Percentiles rank a stretch among this genome's conserved stretches.
phyloP scores from a whole-genome alignment of 2,113 vertebrate species.

The Podocnemis expansa region DNA sequence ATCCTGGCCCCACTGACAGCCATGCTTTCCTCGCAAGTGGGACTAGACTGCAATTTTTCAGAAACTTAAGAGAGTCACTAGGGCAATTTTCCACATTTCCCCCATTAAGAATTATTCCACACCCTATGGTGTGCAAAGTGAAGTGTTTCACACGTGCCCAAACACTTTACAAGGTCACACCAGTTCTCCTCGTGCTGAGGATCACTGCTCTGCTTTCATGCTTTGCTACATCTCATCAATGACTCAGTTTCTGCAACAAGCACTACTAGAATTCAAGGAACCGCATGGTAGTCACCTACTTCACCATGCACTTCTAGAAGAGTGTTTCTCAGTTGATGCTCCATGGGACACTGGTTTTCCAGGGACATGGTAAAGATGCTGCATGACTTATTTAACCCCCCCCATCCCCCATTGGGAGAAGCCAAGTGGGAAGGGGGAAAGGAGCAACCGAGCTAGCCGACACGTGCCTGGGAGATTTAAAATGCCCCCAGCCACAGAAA shows the following conservation, averaged over 20 bases:
- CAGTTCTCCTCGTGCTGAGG: accelerated
- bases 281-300: too few relatives aligned
- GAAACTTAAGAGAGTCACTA: not conserved
- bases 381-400: too few relatives aligned
- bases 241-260: not conserved
- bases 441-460: too few relatives aligned
- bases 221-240: not conserved
- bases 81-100: not conserved
- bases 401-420: too few relatives aligned
- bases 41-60: not conserved
- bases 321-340: too few relatives aligned
- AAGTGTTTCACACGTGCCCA: not conserved
- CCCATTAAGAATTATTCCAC: not conserved
- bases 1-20: not conserved
- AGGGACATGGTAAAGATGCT: too few relatives aligned
- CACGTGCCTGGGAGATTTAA: too few relatives aligned
- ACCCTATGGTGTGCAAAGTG: not conserved
- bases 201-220: not conserved
- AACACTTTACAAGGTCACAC: not conserved
- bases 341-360: too few relatives aligned
- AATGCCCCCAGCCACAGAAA: too few relatives aligned
- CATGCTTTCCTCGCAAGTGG: accelerated
- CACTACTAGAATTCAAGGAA: not conserved
- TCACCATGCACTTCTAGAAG: too few relatives aligned
- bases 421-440: too few relatives aligned